A percentile compares a stretch with the other conserved stretches of the same genome.
These are phyloP conservation scores for Drosophila nr. perissopoda DNA, from an alignment of 2,888 invertebrate species.

Conservation along the genomic window DNA sequence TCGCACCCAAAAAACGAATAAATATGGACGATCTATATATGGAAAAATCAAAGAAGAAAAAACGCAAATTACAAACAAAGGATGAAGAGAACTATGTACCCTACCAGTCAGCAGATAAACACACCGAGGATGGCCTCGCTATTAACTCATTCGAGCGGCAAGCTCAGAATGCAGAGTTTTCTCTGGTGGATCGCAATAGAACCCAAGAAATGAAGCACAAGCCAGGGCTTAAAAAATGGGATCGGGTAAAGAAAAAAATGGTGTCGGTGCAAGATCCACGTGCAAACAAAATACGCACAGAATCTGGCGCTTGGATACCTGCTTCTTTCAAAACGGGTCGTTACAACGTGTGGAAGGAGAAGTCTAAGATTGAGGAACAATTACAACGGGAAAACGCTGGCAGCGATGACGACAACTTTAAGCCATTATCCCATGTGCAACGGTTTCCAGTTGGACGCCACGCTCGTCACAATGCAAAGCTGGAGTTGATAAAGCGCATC, in stretches of 20 bases:
- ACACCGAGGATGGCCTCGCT: conserved; percentile 90
- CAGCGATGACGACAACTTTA: conserved; percentile 78
- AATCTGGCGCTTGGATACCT: conserved; percentile 97
- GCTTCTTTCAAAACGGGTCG: conserved; percentile 96
- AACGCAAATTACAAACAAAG: conserved; percentile 84
- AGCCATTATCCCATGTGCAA: conserved; percentile 76
- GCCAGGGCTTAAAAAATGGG: conserved; percentile 92
- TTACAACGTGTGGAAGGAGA: conserved; percentile 94
- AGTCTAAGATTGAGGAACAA: conserved; percentile 86
- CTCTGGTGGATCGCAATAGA: conserved; percentile 91
- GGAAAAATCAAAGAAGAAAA: conserved; percentile 86
- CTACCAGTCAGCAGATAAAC: conserved; percentile 93
- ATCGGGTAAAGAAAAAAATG: conserved; percentile 98
- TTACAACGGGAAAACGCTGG: conserved; percentile 80
- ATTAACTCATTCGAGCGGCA: conserved; percentile 92
- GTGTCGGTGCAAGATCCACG: conserved; percentile 87
- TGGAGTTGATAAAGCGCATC: conserved; percentile 87
- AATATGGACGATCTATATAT: conserved; percentile 87
- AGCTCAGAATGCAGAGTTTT: conserved; percentile 92
- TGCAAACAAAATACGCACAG: conserved; percentile 94
- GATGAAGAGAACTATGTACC: conserved; percentile 95
- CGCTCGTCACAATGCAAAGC: conserved; percentile 92
- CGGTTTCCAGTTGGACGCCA: conserved; percentile 88
- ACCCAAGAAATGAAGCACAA: conserved; percentile 88
- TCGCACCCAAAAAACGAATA: conserved; percentile 86